Evolutionary conservation across 2,888 invertebrate species (phyloP), one percentile per base, ranked within the genome.

Genomic region (Darwinula stevensoni): DNA sequence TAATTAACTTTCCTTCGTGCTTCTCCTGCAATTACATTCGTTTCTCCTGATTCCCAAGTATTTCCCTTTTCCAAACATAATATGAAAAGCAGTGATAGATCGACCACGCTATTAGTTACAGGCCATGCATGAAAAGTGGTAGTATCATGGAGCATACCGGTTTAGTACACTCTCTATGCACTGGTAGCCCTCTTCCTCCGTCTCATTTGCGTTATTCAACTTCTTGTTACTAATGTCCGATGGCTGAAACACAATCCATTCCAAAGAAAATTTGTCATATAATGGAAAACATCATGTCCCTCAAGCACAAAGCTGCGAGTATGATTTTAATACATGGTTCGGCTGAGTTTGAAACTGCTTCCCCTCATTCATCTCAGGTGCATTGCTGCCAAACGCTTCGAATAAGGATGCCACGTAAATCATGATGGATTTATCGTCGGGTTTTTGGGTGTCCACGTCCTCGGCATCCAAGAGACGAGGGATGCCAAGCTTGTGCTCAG

Each of bases 381-480:
- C 94, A 84, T 94, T 88, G 42, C 88, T 65, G 29, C 94, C 91
- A 58, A 97, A 97, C 35, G 91, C 88, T 56, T 97, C 94, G 55
- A 97, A 97, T 56, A 91, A 94, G 12, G 86, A 84, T 2, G 94
- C 91, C 22, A 97, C 88, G 50, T 97, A 97, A 14, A 94, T 97
- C 60, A 97, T 78, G 48, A 97, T 82, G 17, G 88, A 88, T 54
- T 91, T 94, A 58, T 97, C 97, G 50, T 94, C 94, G 0, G 91
- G 91, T 29, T 80, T 63, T 33, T 62, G 67, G 0, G 74, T 82
- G 56, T 94, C 91, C 40, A 97, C 74, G 53, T 97, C 86, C 61
- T 91, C 91, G 36, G 91, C 86, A 50, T 91, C 91, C 31, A 94
- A 61, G 34, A 94, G 64, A 38, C 68, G 63, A 12, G 86, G 78